Evolutionary conservation across 2,888 invertebrate species (phyloP).

Genomic region (Elmis aenea): DNA sequence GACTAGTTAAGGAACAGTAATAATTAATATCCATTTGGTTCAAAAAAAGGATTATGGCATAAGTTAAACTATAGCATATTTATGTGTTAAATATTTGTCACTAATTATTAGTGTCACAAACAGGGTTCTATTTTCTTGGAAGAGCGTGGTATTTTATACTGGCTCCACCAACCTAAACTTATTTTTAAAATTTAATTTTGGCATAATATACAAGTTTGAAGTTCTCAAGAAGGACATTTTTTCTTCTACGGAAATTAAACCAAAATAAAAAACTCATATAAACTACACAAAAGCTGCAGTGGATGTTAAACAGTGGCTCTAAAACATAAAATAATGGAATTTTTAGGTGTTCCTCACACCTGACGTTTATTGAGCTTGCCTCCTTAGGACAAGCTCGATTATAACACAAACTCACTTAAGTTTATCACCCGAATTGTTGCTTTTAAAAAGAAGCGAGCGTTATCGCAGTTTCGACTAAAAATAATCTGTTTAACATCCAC

Average conservation of each 20-base stretch:
- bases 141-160: slow-evolving; percentile 11
- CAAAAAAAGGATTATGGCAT: slow-evolving; percentile 27
- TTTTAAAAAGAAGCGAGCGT: too few species aligned
- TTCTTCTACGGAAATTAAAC: slow-evolving; percentile 13
- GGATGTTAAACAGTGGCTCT: too few species aligned
- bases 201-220: slow-evolving; percentile 11
- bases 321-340: too few species aligned
- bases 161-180: slow-evolving; percentile 7
- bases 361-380: too few species aligned
- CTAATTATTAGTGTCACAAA: slow-evolving; percentile 29
- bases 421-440: too few species aligned
- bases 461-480: too few species aligned
- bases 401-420: too few species aligned
- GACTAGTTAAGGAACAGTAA: slow-evolving; percentile 29
- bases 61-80: slow-evolving; percentile 24
- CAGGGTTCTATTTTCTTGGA: slow-evolving; percentile 29
- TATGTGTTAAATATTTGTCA: slow-evolving; percentile 20
- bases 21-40: slow-evolving; percentile 40
- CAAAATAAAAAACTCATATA: too few species aligned
- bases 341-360: too few species aligned
- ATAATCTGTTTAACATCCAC: too few species aligned
- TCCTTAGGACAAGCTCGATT: too few species aligned
- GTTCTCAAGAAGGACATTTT: slow-evolving; percentile 17
- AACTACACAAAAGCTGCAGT: too few species aligned
- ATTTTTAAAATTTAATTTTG: background rate